Base-by-base conservation (phyloP, 2,888 invertebrate genomes). In the Cenopis cana region DNA sequence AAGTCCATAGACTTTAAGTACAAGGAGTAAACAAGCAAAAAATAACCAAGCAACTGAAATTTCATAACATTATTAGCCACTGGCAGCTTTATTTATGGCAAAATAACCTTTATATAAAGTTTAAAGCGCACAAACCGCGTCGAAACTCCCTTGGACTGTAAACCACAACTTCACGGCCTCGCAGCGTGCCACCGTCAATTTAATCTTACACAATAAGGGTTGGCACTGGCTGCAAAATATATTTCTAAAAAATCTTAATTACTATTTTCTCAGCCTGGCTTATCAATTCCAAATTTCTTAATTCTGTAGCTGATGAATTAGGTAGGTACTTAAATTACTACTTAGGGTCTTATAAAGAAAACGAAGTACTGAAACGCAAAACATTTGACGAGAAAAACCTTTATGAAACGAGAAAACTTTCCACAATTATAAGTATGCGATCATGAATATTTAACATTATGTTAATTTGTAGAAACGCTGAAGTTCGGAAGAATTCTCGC, bases 361-460 rank as follows among this genome's bases (percentile, higher is more conserved):
- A 46, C n/a, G n/a, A 46, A 46, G 41, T 60, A 46, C 41, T 14
- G 14, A 11, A 12, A 4, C 41, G 41, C 41, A 14, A 41, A 41
- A 12, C 41, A 41, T 46, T 46, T 2, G n/a, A 46, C 5, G 11
- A 59, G 20, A 59, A 41, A 18, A 57, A 36, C 56, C 49, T 57
- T 67, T 50, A 11, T 4, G 56, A 50, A 57, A 49, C 56, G 33
- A 66, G 56, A 1, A 36, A 67, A 67, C 18, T 67, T 67, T 67
- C 12, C 14, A 33, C 57, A 56, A 57, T 67, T 57, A 67, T 49
- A 49, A 67, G 57, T n/a, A 49, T 49, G 9, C 56, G 14, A 33
- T 33, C 49, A 57, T 67, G 49, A 67, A 67, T 57, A 67, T 67
- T 50, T 20, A 57, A 36, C 20, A 36, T 66, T 57, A 49, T n/a